Evolutionary conservation across 2,888 invertebrate genomes (phyloP).

Genomic region (Ischnura elegans): DNA sequence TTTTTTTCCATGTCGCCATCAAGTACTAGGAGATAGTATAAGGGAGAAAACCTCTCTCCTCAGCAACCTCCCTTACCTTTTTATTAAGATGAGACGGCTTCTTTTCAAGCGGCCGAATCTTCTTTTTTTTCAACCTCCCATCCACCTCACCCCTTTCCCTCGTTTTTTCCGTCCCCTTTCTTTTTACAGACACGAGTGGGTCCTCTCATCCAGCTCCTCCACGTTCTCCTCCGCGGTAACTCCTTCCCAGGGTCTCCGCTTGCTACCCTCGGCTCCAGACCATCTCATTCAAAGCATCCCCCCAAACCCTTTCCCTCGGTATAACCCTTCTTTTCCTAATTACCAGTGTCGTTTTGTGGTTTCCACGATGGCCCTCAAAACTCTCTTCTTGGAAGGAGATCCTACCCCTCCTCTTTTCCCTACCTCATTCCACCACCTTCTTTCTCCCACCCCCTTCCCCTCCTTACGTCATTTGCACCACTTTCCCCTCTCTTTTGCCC

Average conservation of each 20-base stretch:
- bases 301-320: neutral
- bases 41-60: neutral
- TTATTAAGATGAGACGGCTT: conserved; percentile 45
- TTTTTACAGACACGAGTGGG: no score
- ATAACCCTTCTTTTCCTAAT: conserved; percentile 32
- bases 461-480: neutral
- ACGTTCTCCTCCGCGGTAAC: neutral
- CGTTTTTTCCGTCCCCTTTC: neutral
- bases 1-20: no score
- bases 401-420: neutral
- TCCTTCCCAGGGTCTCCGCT: neutral
- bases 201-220: neutral
- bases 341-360: conserved; percentile 56
- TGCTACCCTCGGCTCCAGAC: neutral
- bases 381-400: neutral
- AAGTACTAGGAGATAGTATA: neutral
- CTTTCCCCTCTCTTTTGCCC: neutral
- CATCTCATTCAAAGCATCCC: neutral
- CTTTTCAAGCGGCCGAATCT: conserved; percentile 36
- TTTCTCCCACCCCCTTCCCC: neutral
- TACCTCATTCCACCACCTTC: neutral
- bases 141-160: neutral
- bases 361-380: neutral
- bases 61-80: neutral
- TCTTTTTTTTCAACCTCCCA: neutral